Base-by-base conservation (phyloP, 2,113 vertebrate species). In the Microtus ochrogaster region DNA sequence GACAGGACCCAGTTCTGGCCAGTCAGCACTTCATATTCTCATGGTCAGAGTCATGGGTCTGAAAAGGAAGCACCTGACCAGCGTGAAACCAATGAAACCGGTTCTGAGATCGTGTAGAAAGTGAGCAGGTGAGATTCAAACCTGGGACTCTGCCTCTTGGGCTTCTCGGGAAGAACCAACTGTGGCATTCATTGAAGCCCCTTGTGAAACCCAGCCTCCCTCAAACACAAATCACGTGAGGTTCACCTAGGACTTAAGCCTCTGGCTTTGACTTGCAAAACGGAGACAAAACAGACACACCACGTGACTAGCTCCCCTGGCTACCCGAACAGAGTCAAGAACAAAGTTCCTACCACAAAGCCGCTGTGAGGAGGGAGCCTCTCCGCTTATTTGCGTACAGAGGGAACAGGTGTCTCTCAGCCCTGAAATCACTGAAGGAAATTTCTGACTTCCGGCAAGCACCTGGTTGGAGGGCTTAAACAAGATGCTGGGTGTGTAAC, bases 301-400 rank as follows among this genome's bases (percentile, higher is more conserved):
- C 90, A 87, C 39, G 88, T 95, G 96, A 91, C 55, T n/a, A 72
- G 88, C 84, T 66, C 55, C 88, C 79, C 72, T 92, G 97, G 55
- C 84, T 94, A 90, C 63, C 63, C 12, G 36, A 55, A 88, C 9
- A 70, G 68, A 82, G 68, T 83, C 39, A 65, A 97, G 66, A 93
- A 68, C 83, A 93, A 78, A 95, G 58, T 95, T 63, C 70, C n/a
- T n/a, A 58, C 88, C 58, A 58, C 83, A 92, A 89, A 90, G 90
- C 24, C 58, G 8, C 16, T 86, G 49, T 78, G 84, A 73, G 44
- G 74, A 85, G 70, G 66, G 55, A 97, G 89, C 2, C 39, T 72
- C 74, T 95, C 58, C 0, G 0, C 41, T 66, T 41, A 30, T 84
- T 90, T 90, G 70, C 82, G 66, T 41, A 68, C 55, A 41, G 72